Evolutionary conservation across 2,113 vertebrate species (phyloP).

Genomic region (Ammodytes dubius): DNA sequence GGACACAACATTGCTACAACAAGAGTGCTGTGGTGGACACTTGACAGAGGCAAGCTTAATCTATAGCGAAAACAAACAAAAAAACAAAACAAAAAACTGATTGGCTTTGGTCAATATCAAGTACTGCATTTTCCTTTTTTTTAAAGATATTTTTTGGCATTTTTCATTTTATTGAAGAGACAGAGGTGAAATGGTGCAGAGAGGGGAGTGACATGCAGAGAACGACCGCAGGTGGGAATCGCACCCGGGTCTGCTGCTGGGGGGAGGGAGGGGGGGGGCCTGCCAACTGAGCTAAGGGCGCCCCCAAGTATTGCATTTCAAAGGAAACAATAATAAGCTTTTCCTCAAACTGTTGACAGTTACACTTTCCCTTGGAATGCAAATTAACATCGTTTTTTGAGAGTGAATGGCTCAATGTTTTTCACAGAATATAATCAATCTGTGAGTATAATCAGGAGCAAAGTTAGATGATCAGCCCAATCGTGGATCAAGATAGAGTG

Average conservation of each 20-base stretch:
- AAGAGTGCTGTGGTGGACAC: background rate
- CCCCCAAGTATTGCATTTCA: too few species aligned
- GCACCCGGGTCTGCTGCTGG: too few species aligned
- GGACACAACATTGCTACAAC: conserved; percentile 5
- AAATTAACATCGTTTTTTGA: background rate
- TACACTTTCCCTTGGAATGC: too few species aligned
- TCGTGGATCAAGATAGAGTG: background rate
- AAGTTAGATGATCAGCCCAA: background rate
- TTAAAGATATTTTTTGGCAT: too few species aligned
- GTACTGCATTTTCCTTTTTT: background rate
- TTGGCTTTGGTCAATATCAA: background rate
- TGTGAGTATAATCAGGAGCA: background rate
- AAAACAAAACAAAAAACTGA: background rate
- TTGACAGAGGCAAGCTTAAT: background rate
- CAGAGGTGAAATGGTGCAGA: too few species aligned
- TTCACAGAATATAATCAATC: background rate
- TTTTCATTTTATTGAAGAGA: too few species aligned
- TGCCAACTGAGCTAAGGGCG: too few species aligned
- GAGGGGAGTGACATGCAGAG: too few species aligned
- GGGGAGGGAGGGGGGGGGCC: too few species aligned
- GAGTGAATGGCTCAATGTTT: background rate
- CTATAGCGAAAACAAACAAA: background rate
- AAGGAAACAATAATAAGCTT: too few species aligned
- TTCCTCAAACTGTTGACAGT: too few species aligned
- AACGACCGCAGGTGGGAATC: too few species aligned